Evolutionary conservation across 2,113 vertebrate species (phyloP), one percentile per base, ranked within the genome.

Genomic region (Irena cyanogastra): DNA sequence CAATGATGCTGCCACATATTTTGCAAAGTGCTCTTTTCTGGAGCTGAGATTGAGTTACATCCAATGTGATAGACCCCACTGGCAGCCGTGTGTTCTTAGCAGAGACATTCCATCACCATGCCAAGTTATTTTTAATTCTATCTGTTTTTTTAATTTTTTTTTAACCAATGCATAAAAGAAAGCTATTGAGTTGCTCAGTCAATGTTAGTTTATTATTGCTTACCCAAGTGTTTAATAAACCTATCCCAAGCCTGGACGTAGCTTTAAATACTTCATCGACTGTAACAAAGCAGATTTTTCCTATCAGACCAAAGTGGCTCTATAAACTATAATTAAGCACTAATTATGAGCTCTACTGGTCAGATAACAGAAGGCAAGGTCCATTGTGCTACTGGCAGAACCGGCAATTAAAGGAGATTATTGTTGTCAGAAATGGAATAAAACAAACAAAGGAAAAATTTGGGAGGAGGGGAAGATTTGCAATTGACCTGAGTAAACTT

Each of bases 151-250:
- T 5, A 10, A 27, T 52, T 37, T 83, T 82, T 60, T 79, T 54
- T 83, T 89, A 94, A 78, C 42, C 50, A 91, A 47, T 31, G 42
- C 70, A 95, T 97, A 95, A 97, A 98, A 96, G 95, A 96, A 94
- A 97, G 95, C 96, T 95, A 97, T 97, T 12, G n/a, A 97, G 52
- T 97, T 96, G 63, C 90, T 94, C 54, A 92, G 97, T 98, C 98
- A 97, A 97, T 98, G 94, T 93, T 90, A 90, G 97, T 97, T 98
- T 98, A 97, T 98, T 97, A 96, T 98, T 97, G 97, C 97, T 97
- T 97, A 97, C 89, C 95, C 98, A 96, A 98, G 97, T 97, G 97
- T 97, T 98, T 98, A 98, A 98, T 97, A 98, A 98, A 97, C 96
- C 93, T 93, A 94, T 89, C 89, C 91, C 91, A 92, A 54, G 61